A percentile compares a stretch with the other conserved stretches of the same genome.
Conservation (phyloP, 2,888 invertebrate genomes). For the Candidula unifasciata region DNA sequence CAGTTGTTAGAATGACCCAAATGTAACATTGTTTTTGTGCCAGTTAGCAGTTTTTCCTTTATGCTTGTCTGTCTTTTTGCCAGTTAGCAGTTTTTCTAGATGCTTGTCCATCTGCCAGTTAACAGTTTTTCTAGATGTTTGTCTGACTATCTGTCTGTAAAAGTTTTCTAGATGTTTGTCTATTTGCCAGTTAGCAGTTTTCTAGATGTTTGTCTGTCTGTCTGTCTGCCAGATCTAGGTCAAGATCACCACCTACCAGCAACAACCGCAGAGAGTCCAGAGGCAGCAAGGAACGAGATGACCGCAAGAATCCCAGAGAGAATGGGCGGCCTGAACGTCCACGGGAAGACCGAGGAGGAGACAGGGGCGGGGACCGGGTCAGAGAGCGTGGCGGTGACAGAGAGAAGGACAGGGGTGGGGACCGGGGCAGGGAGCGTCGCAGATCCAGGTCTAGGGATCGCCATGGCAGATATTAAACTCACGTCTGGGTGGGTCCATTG, state of each 20-base stretch:
- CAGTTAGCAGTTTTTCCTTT: too few relatives aligned
- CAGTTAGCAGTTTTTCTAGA: too few relatives aligned
- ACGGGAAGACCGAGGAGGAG: neutral
- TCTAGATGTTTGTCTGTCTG: neutral
- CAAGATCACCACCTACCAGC: constrained; percentile 40
- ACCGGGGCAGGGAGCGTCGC: constrained; percentile 14
- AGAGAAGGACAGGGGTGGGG: neutral
- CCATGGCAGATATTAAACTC: constrained; percentile 11
- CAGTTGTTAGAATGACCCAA: too few relatives aligned
- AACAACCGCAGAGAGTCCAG: constrained; percentile 21
- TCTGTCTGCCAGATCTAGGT: constrained; percentile 32
- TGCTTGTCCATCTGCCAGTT: too few relatives aligned
- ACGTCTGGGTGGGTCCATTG: too few relatives aligned
- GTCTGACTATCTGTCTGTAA: too few relatives aligned
- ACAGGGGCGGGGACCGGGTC: neutral
- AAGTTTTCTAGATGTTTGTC: too few relatives aligned
- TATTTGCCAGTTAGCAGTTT: too few relatives aligned
- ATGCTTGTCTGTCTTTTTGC: too few relatives aligned
- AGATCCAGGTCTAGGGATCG: constrained; percentile 2
- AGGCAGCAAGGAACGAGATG: constrained; percentile 27
- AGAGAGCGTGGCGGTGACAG: constrained; percentile 2
- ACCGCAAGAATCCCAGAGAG: constrained; percentile 27
- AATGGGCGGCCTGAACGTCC: constrained; percentile 27
- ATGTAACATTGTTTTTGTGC: too few relatives aligned
- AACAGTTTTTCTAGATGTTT: too few relatives aligned